Percentiles rank a stretch among this genome's conserved stretches.
Conservation (phyloP, 1,140 invertebrate species). For the Bombus affinis region DNA sequence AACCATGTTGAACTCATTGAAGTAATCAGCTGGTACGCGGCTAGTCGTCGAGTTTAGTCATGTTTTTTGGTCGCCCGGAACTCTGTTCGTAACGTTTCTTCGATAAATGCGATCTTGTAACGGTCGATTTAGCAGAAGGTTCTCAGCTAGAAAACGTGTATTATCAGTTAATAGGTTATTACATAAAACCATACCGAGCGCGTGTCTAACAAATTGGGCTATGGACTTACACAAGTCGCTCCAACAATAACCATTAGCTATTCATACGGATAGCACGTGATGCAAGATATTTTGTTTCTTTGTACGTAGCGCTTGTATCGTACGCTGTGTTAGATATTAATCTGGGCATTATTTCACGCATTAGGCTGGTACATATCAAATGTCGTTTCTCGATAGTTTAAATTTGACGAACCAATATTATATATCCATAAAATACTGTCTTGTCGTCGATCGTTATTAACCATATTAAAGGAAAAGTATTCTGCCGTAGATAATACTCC, state of each 20-base stretch:
- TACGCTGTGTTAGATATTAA: neutral
- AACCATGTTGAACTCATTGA: no score
- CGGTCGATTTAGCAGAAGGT: neutral
- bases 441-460: no score
- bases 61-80: no score
- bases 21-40: no score
- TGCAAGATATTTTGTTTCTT: constrained; percentile 6
- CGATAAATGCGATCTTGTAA: neutral
- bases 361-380: neutral
- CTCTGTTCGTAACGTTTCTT: neutral
- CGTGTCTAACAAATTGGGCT: neutral
- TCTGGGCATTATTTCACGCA: constrained; percentile 2
- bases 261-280: constrained; percentile 10
- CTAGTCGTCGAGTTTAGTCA: no score
- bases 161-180: constrained; percentile 19
- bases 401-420: neutral
- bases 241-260: constrained; percentile 6
- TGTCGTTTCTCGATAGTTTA: neutral
- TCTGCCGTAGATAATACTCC: no score
- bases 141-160: neutral
- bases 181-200: neutral
- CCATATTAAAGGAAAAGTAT: no score
- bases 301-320: neutral
- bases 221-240: constrained; percentile 1
- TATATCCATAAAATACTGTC: neutral